Percentiles rank a stretch among this genome's conserved stretches.
Evolutionary conservation across 2,113 vertebrate genomes (phyloP).

Genomic region (Trinectes maculatus): DNA sequence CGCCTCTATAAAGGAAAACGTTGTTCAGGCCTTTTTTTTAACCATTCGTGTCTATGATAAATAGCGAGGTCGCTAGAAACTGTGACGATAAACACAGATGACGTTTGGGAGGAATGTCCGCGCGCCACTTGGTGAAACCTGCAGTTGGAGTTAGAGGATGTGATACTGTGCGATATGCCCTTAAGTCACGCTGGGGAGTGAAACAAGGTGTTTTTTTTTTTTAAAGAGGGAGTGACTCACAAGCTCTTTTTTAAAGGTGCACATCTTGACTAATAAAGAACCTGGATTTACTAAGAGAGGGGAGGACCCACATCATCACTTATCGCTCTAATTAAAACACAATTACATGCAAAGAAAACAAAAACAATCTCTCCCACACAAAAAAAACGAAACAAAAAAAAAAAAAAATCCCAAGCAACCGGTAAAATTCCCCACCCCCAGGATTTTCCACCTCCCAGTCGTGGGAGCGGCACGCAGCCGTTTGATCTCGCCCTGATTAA

Average conservation of each 20-base stretch:
- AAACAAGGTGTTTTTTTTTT: slow-evolving; percentile 66
- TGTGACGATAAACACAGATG: slow-evolving; percentile 67
- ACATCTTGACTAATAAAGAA: slow-evolving; percentile 79
- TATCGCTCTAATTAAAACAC: slow-evolving; percentile 55
- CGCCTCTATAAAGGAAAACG: too few species aligned
- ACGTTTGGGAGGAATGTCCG: slow-evolving; percentile 53
- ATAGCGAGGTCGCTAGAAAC: slow-evolving; percentile 41
- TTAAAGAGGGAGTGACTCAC: slow-evolving; percentile 70
- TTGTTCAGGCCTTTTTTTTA: slow-evolving; percentile 20
- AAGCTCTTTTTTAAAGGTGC: slow-evolving; percentile 63
- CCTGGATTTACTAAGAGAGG: slow-evolving; percentile 45
- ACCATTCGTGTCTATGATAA: slow-evolving; percentile 16
- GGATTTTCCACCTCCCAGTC: neutral
- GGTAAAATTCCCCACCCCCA: slow-evolving; percentile 6
- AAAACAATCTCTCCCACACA: slow-evolving; percentile 10
- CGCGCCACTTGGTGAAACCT: slow-evolving; percentile 29
- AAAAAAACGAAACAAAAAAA: neutral
- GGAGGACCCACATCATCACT: slow-evolving; percentile 43
- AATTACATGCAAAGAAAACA: slow-evolving; percentile 34
- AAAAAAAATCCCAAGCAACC: neutral
- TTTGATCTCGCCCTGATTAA: slow-evolving; percentile 74
- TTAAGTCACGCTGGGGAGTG: slow-evolving; percentile 65
- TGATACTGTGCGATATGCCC: slow-evolving; percentile 48
- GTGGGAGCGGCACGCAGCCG: slow-evolving; percentile 39
- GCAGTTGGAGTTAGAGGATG: slow-evolving; percentile 46